Evolutionary conservation across 1,140 invertebrate genomes (phyloP).

Genomic region (Augochlora pura): DNA sequence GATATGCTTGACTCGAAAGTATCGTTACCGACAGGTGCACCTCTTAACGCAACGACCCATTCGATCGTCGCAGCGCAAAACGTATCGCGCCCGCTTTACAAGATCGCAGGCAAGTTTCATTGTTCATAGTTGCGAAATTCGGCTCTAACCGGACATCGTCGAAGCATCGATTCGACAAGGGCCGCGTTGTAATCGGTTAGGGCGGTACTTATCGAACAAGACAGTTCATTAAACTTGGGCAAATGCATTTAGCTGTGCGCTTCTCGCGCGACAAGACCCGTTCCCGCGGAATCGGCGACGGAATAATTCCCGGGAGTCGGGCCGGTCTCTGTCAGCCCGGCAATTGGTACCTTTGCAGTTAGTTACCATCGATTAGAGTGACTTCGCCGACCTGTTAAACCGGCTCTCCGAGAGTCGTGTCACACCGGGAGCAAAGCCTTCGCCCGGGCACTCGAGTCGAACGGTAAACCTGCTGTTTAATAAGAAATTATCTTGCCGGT

Average conservation of each 20-base stretch:
- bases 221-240: slow-evolving; percentile 12
- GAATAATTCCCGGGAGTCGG: slow-evolving; percentile 4
- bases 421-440: too few relatives aligned
- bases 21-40: too few relatives aligned
- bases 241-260: not conserved
- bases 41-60: too few relatives aligned
- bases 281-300: slow-evolving; percentile 4
- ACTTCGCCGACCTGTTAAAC: not conserved
- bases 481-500: slow-evolving; percentile 18
- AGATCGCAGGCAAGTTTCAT: too few relatives aligned
- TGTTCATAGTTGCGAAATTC: not conserved
- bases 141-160: not conserved
- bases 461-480: not conserved
- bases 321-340: not conserved
- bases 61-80: too few relatives aligned
- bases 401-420: too few relatives aligned
- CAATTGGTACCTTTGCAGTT: not conserved
- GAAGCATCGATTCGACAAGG: not conserved
- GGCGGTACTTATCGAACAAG: slow-evolving; percentile 11
- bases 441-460: too few relatives aligned
- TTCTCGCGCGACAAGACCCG: not conserved
- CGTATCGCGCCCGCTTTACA: too few relatives aligned
- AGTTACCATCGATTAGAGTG: not conserved
- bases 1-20: too few relatives aligned
- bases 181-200: not conserved